These are phyloP conservation scores for Pemphigus obesinymphae DNA, from an alignment of 1,140 invertebrate genomes.

Conservation along the genomic window DNA sequence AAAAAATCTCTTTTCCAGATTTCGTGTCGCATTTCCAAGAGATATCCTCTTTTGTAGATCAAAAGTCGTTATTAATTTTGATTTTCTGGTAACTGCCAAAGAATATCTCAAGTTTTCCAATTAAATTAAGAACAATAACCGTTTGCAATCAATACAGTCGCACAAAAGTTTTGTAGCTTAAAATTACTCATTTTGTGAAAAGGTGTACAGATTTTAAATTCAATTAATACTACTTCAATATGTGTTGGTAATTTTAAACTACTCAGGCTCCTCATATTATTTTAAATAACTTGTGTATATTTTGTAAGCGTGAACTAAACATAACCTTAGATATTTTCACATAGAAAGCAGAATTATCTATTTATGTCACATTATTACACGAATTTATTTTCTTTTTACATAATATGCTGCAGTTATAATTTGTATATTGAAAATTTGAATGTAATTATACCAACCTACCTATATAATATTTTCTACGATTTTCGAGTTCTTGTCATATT, in stretches of 20 bases:
- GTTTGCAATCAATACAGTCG: neutral
- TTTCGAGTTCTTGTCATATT: neutral
- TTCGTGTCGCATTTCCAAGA: conserved; percentile 7
- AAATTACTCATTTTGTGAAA: neutral
- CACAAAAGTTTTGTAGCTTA: neutral
- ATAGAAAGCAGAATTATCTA: neutral
- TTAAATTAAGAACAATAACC: conserved; percentile 10
- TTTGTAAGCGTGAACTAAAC: no score
- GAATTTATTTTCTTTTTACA: no score
- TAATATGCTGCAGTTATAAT: no score
- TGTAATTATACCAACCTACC: no score
- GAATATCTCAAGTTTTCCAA: conserved; percentile 30
- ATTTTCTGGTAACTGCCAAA: conserved; percentile 8
- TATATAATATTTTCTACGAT: neutral
- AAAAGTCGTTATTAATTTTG: conserved; percentile 38
- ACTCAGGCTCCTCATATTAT: neutral
- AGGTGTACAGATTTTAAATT: neutral
- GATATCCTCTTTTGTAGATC: conserved; percentile 23
- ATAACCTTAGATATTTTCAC: neutral
- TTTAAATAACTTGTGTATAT: no score
- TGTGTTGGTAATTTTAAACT: neutral
- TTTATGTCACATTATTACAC: no score
- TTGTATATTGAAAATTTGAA: neutral
- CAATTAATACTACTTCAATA: neutral
- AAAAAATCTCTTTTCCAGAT: conserved; percentile 13